phyloP scores from a whole-genome alignment of 2,888 invertebrate genomes.

The Drosophila maculinotata region DNA sequence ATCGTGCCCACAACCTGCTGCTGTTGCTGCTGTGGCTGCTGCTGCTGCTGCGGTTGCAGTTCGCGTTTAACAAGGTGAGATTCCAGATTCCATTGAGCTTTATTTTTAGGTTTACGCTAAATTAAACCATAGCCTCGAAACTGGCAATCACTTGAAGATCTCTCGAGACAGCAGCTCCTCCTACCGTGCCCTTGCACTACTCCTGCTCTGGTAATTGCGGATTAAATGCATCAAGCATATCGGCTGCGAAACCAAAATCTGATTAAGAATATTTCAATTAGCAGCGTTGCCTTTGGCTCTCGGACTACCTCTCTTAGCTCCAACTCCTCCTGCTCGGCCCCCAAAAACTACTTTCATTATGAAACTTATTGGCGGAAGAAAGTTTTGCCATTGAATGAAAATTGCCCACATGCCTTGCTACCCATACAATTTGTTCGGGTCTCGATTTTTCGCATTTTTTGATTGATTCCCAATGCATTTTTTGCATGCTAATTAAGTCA shows the following conservation, averaged over 20 bases:
- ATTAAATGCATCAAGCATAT: constrained; percentile 71
- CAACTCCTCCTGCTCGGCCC: background rate
- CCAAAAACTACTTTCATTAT: constrained; percentile 52
- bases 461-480: constrained; percentile 69
- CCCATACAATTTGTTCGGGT: constrained; percentile 7
- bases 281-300: constrained; percentile 51
- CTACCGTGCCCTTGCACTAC: background rate
- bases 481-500: constrained; percentile 77
- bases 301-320: background rate
- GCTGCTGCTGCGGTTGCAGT: constrained; percentile 9
- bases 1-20: constrained; percentile 40
- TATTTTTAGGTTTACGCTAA: constrained; percentile 72
- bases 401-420: constrained; percentile 11
- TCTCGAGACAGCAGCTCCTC: constrained; percentile 4
- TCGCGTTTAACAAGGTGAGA: constrained; percentile 39
- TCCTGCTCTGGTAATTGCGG: constrained; percentile 63
- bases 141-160: constrained; percentile 43
- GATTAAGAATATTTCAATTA: constrained; percentile 81
- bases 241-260: constrained; percentile 63
- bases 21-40: constrained; percentile 6
- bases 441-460: constrained; percentile 38
- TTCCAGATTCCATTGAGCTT: constrained; percentile 46
- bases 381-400: constrained; percentile 57
- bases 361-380: constrained; percentile 45
- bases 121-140: constrained; percentile 65